Base-by-base conservation (phyloP, 2,113 vertebrate genomes). In the Leptocoma aspasia region DNA sequence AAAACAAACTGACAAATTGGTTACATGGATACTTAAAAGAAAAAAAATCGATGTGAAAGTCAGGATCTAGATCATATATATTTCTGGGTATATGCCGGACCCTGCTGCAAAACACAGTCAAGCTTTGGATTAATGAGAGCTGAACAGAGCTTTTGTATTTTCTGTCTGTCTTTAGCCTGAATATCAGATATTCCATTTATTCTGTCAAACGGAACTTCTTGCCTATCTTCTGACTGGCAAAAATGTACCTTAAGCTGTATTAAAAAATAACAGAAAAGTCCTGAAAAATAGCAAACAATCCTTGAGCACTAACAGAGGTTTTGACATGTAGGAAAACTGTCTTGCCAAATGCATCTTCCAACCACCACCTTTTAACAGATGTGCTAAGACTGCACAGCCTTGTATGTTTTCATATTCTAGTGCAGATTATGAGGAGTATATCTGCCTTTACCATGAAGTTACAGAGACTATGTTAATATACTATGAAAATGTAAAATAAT, bases 401-500 rank as follows among this genome's bases (percentile, higher is more conserved):
- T 54, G 10, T 64, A n/a, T 30, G 6, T 66, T 65, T 84, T 54
- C 52, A 27, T 90, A 77, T 57, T 49, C 47, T 44, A 41, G 50
- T 57, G n/a, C 35, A 82, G 53, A 56, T 64, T 82, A 50, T 61
- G 44, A 63, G 27, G 47, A 81, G 47, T 27, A 5, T 73, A 70
- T 61, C 45, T 92, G 13, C 61, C 84, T 89, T 82, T 69, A 60
- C 42, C 28, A 41, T 12, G 28, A 95, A 93, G 76, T 72, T 94
- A 61, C 30, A 82, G 53, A 78, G 42, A 60, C 49, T 63, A 9
- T 86, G n/a, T 86, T 90, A 95, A 78, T 72, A 31, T 63, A 63
- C 64, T 93, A 39, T 76, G 91, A 90, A 87, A 94, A 89, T 47
- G 7, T 83, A 63, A 90, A 95, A 90, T 49, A 94, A 90, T 61